Conservation (phyloP, 2,888 invertebrate species). For the Rambutsinella grinnellia region DNA sequence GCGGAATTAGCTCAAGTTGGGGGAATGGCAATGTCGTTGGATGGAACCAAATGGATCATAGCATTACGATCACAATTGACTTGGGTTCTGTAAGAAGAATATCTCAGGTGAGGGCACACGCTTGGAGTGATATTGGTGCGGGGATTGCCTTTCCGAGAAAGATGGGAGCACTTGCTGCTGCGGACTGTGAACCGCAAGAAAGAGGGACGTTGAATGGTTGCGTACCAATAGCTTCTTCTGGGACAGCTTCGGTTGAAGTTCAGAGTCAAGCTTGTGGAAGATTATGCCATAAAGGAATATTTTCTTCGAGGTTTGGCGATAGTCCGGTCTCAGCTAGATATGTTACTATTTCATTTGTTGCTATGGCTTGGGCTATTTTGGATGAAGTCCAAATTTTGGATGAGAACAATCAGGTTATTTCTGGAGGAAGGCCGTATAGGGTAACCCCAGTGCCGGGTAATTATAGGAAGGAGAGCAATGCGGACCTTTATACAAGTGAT, state of each 20-base stretch:
- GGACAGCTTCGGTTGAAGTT: background rate
- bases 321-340: background rate
- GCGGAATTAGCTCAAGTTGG: background rate
- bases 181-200: background rate
- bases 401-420: background rate
- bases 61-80: constrained; percentile 3
- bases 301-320: background rate
- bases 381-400: constrained; percentile 18
- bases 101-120: background rate
- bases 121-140: background rate
- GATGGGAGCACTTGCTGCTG: background rate
- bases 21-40: background rate
- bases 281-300: background rate
- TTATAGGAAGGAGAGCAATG: too few relatives aligned
- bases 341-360: constrained; percentile 10
- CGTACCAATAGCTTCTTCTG: background rate
- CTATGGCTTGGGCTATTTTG: background rate
- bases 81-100: background rate
- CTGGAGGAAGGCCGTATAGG: background rate
- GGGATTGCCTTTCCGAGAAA: background rate
- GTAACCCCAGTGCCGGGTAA: constrained; percentile 12
- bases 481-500: constrained; percentile 3
- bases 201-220: background rate
- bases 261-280: background rate
- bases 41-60: background rate